phyloP scores from a whole-genome alignment of 1,140 invertebrate genomes.

The Euschistus heros region DNA sequence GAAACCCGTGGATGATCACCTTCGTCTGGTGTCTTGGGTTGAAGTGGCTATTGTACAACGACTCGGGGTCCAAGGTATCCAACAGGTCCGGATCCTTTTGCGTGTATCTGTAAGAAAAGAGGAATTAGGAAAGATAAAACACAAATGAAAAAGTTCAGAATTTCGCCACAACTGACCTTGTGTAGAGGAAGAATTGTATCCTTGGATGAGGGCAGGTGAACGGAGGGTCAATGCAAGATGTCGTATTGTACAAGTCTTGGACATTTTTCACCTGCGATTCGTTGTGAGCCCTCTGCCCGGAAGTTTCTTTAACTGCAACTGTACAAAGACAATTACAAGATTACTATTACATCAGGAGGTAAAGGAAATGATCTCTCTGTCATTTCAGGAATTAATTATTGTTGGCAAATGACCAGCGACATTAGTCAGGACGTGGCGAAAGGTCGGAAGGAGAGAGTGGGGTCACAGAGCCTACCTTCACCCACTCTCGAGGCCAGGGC shows the following conservation, averaged over 20 bases:
- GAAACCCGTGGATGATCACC: slow-evolving; percentile 72
- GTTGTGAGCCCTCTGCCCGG: slow-evolving; percentile 24
- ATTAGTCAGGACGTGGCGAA: no score
- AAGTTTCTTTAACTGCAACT: neutral
- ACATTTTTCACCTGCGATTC: slow-evolving; percentile 33
- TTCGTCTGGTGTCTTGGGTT: slow-evolving; percentile 63
- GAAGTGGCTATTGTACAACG: slow-evolving; percentile 57
- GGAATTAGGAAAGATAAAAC: neutral
- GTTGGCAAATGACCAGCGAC: no score
- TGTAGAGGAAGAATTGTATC: slow-evolving; percentile 74
- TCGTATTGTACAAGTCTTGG: slow-evolving; percentile 61
- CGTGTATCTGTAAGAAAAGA: slow-evolving; percentile 47
- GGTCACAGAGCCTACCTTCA: no score
- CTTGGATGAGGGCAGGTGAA: slow-evolving; percentile 67
- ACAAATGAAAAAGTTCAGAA: neutral
- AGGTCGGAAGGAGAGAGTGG: no score
- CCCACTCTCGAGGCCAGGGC: no score
- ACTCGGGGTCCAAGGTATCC: slow-evolving; percentile 53
- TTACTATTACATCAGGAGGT: no score
- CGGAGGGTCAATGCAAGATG: slow-evolving; percentile 68
- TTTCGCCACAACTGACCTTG: slow-evolving; percentile 42
- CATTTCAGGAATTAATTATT: no score
- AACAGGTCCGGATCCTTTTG: slow-evolving; percentile 59
- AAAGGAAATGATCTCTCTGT: no score
- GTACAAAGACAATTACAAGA: no score